These are phyloP conservation scores for Lepus americanus DNA, from an alignment of 2,113 vertebrate species.

Conservation along the genomic window DNA sequence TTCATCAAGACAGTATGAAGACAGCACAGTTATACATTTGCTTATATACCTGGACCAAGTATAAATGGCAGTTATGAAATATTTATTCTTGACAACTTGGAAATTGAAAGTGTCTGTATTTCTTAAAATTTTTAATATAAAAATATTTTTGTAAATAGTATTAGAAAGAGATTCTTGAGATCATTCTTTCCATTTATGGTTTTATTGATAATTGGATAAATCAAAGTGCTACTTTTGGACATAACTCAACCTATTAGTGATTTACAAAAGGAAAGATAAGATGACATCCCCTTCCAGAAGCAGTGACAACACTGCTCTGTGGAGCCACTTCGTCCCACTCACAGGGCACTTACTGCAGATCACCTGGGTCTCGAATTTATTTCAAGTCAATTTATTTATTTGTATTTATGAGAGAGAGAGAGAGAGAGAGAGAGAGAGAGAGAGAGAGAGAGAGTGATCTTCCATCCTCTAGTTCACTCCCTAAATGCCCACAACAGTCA, in stretches of 20 bases:
- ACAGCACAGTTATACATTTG: background rate
- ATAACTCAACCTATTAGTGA: background rate
- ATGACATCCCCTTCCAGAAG: background rate
- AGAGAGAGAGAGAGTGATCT: too few relatives aligned
- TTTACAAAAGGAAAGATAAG: background rate
- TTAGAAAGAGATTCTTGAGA: background rate
- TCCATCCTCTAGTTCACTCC: too few relatives aligned
- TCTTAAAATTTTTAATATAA: background rate
- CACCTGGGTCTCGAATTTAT: background rate
- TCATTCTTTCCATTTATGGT: background rate
- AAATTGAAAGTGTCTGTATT: background rate
- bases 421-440: too few relatives aligned
- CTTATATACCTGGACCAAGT: background rate
- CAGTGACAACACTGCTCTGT: background rate
- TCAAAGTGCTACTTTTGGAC: background rate
- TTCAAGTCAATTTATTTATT: too few relatives aligned
- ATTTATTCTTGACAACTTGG: background rate
- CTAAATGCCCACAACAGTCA: too few relatives aligned
- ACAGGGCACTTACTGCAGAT: background rate
- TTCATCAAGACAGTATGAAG: background rate
- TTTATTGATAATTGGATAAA: background rate
- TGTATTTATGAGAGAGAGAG: too few relatives aligned
- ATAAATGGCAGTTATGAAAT: background rate
- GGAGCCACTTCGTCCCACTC: background rate
- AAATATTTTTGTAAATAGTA: background rate